Conservation (phyloP, 2,888 invertebrate species). For the Nephrotoma guestfalica region DNA sequence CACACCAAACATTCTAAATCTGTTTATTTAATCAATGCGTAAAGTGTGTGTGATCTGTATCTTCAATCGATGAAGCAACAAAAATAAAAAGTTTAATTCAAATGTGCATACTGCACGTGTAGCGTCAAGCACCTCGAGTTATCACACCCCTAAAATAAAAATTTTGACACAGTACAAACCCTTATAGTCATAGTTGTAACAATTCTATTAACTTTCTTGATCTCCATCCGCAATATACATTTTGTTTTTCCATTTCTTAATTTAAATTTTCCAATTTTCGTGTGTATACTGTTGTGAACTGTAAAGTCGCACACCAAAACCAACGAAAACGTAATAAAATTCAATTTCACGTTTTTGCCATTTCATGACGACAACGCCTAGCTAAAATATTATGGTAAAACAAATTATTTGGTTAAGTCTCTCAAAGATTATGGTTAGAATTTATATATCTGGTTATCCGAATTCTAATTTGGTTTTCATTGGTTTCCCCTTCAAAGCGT, state of each 20-base stretch:
- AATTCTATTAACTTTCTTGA: neutral
- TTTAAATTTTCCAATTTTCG: neutral
- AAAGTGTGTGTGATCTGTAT: no score
- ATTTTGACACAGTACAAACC: neutral
- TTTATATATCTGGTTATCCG: neutral
- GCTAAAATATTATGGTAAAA: neutral
- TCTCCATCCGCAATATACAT: neutral
- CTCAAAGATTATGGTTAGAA: neutral
- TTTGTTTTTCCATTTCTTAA: neutral
- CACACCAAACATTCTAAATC: no score
- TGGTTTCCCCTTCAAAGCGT: neutral
- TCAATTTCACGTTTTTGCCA: neutral
- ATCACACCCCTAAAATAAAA: neutral
- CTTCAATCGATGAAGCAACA: no score
- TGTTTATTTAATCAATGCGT: no score
- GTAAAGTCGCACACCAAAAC: neutral
- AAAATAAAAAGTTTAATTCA: no score
- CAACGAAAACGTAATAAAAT: neutral
- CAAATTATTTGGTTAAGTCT: neutral
- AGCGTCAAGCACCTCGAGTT: neutral
- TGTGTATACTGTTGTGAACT: neutral
- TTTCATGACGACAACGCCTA: neutral
- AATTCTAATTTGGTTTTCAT: neutral
- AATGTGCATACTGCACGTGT: no score
- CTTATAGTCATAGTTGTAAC: neutral